Evolutionary conservation across 2,888 invertebrate species (phyloP), one percentile per base, ranked within the genome.

Genomic region (Hyposoter dolosus): DNA sequence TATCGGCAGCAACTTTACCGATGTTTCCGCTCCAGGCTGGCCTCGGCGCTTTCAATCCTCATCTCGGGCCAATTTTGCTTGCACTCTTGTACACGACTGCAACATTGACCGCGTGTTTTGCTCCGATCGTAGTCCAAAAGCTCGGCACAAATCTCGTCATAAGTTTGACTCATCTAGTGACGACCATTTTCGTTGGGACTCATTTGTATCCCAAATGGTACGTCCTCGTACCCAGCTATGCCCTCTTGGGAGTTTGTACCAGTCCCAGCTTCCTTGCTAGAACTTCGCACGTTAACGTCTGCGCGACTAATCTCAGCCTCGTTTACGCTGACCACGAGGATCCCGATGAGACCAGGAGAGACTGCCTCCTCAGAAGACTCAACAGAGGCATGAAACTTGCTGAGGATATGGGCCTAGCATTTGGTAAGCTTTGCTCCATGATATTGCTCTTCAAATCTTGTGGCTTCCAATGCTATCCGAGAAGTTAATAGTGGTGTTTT

Each of bases 1-100:
- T 96, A 84, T 96, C 96, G 0, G 96, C 96, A 5, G 96, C 96
- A 0, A 95, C 96, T 19, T 93, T 96, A 35, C 97, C 97, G 15
- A 95, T 96, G 85, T 92, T 95, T 82, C 95, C 95, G 0, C 93
- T 96, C 19, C 96, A 96, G 90, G 95, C 95, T 32, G 95, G 93
- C 12, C 88, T 93, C 28, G 93, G 93, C 0, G 90, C 91, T 32
- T 92, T 94, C 92, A 89, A 95, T 94, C 88, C 95, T 94, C 71
- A 94, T 92, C 60, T 96, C 93, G 96, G 93, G 0, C 93, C 93
- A 63, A 87, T 92, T 71, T 85, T 95, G 89, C 86, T 94, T 88
- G 92, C 94, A 91, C 82, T 91, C 83, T 89, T 93, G 35, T 94
- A 90, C 82, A 89, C 91, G 15, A 89, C 89, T 17, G 93, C 93